Base-by-base conservation (phyloP, 2,113 vertebrate species). In the Leucosticte australis region DNA sequence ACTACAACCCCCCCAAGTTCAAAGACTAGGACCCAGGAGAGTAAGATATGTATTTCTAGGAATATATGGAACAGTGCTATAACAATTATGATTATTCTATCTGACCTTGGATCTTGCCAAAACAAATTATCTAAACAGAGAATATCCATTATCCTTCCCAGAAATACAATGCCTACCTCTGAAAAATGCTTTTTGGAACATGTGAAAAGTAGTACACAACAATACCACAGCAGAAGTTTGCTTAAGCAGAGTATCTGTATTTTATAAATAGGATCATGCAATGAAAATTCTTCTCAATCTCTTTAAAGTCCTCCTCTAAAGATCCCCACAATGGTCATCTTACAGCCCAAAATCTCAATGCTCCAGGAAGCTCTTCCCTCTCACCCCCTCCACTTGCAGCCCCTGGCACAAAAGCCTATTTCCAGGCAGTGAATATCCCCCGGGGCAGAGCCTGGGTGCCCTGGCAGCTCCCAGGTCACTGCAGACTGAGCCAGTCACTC, bases 61-160 rank as follows among this genome's bases (percentile, higher is more conserved):
- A 94, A 70, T 65, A 71, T 7, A 3, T 70, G 67, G 67, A 90
- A 84, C 26, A 49, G 42, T 70, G 33, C 65, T 46, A 39, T 67
- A 92, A 89, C 71, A 96, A 33, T 59, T 71, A 30, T 26, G 15
- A 78, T 96, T 94, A 68, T 56, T 92, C 16, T 75, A 44, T 21
- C 80, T 7, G 18, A 70, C n/a, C 8, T 59, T 88, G 31, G 13
- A 74, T 93, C 18, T 27, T 30, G 16, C 56, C 28, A 82, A 52
- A 44, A 69, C 44, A 50, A 35, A 17, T 52, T 47, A 76, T 15
- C 52, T 69, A 83, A 76, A 76, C 9, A 0, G 15, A 91, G 59
- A 92, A 57, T 2, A 65, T 37, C 39, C 10, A 46, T 94, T 91
- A 74, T 70, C 55, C 5, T 2, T 80, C 23, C 47, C 33, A 44